A percentile compares a stretch with the other conserved stretches of the same genome.
phyloP scores from a whole-genome alignment of 2,797 vertebrate species.

The Gobionotothen gibberifrons region DNA sequence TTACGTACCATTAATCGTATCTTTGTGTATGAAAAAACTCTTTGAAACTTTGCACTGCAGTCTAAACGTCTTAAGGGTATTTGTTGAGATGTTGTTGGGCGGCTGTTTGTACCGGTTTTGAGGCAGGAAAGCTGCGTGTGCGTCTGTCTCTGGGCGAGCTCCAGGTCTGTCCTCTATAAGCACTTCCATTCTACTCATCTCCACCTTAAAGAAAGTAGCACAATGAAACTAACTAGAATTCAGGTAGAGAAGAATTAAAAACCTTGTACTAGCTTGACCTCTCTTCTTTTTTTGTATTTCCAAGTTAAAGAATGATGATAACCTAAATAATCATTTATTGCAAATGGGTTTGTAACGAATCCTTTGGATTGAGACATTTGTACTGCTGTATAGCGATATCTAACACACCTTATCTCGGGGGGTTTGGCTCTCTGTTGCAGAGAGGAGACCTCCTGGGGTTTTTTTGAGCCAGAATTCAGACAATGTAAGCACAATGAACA shows the following conservation, averaged over 20 bases:
- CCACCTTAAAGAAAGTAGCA: conserved; percentile 89
- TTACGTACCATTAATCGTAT: conserved; percentile 31
- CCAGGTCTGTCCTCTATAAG: conserved; percentile 80
- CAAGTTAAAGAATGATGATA: conserved; percentile 81
- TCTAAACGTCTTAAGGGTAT: conserved; percentile 36
- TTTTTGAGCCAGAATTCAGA: conserved; percentile 90
- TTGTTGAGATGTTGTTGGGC: conserved; percentile 30
- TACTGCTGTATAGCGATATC: conserved; percentile 86
- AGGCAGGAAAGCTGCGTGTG: conserved; percentile 22
- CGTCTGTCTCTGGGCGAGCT: conserved; percentile 78
- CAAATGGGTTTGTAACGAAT: conserved; percentile 86
- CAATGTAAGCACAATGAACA: conserved; percentile 91
- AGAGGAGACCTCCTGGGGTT: conserved; percentile 75
- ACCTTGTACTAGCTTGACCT: conserved; percentile 88
- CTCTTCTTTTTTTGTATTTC: conserved; percentile 87
- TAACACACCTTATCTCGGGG: conserved; percentile 83
- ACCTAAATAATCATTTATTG: conserved; percentile 82
- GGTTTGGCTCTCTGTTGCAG: conserved; percentile 79
- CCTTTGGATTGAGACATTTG: conserved; percentile 86
- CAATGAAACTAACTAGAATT: conserved; percentile 90
- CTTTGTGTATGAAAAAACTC: conserved; percentile 26
- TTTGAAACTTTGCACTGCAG: conserved; percentile 54
- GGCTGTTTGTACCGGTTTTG: conserved; percentile 22
- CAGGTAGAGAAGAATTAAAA: conserved; percentile 87
- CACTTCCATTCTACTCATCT: conserved; percentile 87